phyloP scores from a whole-genome alignment of 2,888 invertebrate genomes.

The Thera britannica region DNA sequence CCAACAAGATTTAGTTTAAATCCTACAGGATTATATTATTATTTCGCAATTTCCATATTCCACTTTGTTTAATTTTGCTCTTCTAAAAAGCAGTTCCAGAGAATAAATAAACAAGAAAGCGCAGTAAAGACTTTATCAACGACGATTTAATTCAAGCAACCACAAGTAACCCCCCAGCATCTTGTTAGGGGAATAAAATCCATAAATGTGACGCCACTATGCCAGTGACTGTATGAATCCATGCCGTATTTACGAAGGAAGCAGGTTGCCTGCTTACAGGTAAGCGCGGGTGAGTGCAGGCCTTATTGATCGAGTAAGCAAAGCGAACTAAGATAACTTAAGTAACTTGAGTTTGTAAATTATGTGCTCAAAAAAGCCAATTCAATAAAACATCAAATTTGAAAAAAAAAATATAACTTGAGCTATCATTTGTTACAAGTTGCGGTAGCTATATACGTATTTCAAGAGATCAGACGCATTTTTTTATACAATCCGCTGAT shows the following conservation, averaged over 20 bases:
- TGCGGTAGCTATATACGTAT: too few relatives aligned
- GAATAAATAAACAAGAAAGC: conserved; percentile 60
- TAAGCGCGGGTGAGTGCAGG: neutral
- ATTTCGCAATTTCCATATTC: conserved; percentile 9
- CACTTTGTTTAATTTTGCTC: conserved; percentile 31
- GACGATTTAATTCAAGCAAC: conserved; percentile 80
- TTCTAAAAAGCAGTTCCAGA: conserved; percentile 12
- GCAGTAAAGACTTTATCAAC: conserved; percentile 75
- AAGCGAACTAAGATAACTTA: too few relatives aligned
- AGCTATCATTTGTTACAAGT: too few relatives aligned
- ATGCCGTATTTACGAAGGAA: conserved; percentile 7
- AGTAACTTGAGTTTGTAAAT: too few relatives aligned
- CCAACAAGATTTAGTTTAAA: conserved; percentile 7
- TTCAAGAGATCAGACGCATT: too few relatives aligned
- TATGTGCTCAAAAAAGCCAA: too few relatives aligned
- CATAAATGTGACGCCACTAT: conserved; percentile 77
- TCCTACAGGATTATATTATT: neutral
- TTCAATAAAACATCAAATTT: too few relatives aligned
- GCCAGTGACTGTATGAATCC: conserved; percentile 20
- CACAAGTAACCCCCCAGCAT: conserved; percentile 71
- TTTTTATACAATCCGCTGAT: too few relatives aligned
- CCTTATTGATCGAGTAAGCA: neutral
- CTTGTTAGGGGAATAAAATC: conserved; percentile 81
- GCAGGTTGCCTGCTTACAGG: conserved; percentile 9
- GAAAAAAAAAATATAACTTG: too few relatives aligned